Evolutionary conservation across 1,140 invertebrate genomes (phyloP), one percentile per base, ranked within the genome.

Genomic region (Sarcophaga bullata): DNA sequence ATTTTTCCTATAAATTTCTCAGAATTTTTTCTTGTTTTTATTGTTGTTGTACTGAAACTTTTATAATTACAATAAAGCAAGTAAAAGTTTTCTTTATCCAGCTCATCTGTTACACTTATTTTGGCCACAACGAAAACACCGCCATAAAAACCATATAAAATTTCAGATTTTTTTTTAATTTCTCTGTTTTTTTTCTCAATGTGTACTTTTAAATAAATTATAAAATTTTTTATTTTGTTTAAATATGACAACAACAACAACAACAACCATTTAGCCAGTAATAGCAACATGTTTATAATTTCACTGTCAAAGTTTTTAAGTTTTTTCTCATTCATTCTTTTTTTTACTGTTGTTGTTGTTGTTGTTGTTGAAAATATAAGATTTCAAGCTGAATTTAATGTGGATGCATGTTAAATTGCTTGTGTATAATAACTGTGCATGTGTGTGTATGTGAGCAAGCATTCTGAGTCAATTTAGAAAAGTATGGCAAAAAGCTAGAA

Each of bases 181-280:
- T 37, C 25, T 37, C 25, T 4, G 4, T 37, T 37, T 37, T 37
- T 25, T 17, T 68, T 68, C 19, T n/a, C n/a, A 68, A n/a, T 3
- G 62, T 68, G 62, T 68, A 68, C 0, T 68, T 68, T 68, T 68
- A n/a, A 68, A 68, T 68, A 58, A 58, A 58, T 58, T 58, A 68
- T 68, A 68, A 52, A 68, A 25, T 68, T 68, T 68, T n/a, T 58
- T n/a, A n/a, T 37, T 37, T 37, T 1, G 1, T 37, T 37, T 37
- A 15, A 58, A n/a, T 68, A 19, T n/a, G 19, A 19, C 5, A 68
- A 68, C 17, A 68, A 68, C 7, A 68, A 68, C 17, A 25, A 68
- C 6, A 68, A 68, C n/a, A 25, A 37, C 25, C 25, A 37, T 37
- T 37, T 37, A 37, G 25, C 25, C 4, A 37, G n/a, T 37, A 37